These are phyloP conservation scores for Dione vanillae DNA, from an alignment of 2,888 invertebrate genomes.

Conservation along the genomic window DNA sequence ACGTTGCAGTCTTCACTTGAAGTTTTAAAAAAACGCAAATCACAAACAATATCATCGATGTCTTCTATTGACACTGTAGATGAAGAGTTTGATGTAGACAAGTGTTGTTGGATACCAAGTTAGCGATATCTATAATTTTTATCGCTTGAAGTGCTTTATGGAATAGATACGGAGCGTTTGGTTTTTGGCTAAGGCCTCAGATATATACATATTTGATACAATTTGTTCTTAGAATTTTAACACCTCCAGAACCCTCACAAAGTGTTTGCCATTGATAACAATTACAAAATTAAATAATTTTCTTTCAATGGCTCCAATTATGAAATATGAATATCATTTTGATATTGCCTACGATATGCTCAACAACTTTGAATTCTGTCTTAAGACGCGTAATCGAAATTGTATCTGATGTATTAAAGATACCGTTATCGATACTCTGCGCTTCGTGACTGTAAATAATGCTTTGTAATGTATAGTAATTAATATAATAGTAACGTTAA, in stretches of 20 bases:
- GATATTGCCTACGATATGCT: conserved; percentile 26
- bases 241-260: neutral
- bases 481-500: conserved; percentile 50
- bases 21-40: no score
- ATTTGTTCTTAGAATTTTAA: no score
- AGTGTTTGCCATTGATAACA: neutral
- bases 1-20: no score
- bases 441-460: conserved; percentile 50
- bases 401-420: conserved; percentile 39
- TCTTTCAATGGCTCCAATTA: neutral
- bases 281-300: neutral
- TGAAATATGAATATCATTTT: conserved; percentile 11
- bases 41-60: no score
- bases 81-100: no score
- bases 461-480: conserved; percentile 60
- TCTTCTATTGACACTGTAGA: no score
- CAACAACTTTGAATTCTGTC: conserved; percentile 33
- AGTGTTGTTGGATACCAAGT: no score
- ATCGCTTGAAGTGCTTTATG: no score
- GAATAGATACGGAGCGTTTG: no score
- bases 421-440: conserved; percentile 45
- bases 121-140: no score
- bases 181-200: no score
- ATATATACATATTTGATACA: no score
- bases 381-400: conserved; percentile 39